Evolutionary conservation across 1,140 invertebrate species (phyloP).

Genomic region (Neodiprion pinetum): DNA sequence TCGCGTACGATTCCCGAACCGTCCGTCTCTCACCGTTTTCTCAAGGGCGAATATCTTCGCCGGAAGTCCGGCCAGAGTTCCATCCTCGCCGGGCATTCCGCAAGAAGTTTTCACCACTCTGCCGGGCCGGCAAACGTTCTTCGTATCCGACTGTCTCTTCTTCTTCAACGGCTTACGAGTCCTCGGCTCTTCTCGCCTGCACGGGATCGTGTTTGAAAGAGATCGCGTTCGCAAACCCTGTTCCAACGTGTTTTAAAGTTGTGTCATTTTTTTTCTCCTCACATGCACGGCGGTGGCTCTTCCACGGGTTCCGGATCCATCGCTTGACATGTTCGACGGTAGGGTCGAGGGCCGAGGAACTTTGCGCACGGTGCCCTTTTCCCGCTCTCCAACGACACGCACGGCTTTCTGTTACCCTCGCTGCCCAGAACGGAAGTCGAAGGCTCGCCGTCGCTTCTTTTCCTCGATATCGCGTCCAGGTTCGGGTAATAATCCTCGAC

Average conservation of each 20-base stretch:
- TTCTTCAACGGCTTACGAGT: not conserved
- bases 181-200: conserved; percentile 1
- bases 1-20: too few relatives aligned
- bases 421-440: not conserved
- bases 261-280: not conserved
- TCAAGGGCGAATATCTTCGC: conserved; percentile 16
- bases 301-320: conserved; percentile 5
- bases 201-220: not conserved
- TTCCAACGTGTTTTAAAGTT: not conserved
- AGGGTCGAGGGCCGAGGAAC: conserved; percentile 6
- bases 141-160: not conserved
- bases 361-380: conserved; percentile 23
- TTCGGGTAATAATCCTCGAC: not conserved
- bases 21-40: conserved; percentile 16
- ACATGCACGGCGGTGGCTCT: conserved; percentile 21
- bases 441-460: not conserved
- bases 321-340: conserved; percentile 17
- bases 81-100: not conserved
- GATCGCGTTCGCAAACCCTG: conserved; percentile 5
- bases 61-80: not conserved
- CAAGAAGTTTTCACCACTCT: conserved; percentile 20
- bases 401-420: conserved; percentile 3
- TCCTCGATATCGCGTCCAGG: conserved; percentile 8
- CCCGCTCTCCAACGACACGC: conserved; percentile 21
- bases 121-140: not conserved